Conservation (phyloP, 2,113 vertebrate species). For the Eidolon helvum region DNA sequence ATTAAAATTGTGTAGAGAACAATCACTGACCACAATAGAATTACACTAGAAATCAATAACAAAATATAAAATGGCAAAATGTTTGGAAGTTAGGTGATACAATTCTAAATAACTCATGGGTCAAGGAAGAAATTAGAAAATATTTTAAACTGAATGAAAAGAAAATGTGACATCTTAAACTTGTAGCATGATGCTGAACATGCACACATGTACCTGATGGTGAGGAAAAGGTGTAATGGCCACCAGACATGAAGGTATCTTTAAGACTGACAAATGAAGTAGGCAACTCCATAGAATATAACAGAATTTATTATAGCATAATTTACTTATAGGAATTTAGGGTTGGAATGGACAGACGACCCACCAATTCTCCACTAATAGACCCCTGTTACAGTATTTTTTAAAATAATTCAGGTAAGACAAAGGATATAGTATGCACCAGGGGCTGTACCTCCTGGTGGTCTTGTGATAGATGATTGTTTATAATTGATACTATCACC, state of each 20-base stretch:
- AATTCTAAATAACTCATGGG: neutral
- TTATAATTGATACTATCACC: no score
- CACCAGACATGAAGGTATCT: neutral
- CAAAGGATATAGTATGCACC: no score
- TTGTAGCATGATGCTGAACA: neutral
- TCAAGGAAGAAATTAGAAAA: neutral
- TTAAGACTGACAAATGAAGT: neutral
- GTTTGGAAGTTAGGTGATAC: neutral
- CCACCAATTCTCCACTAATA: no score
- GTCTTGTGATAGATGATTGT: no score
- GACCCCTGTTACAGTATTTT: no score
- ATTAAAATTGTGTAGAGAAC: neutral
- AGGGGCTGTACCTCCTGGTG: no score
- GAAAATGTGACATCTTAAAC: neutral
- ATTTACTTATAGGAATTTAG: neutral
- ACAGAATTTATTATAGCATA: neutral
- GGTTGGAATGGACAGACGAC: no score
- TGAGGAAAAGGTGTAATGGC: neutral
- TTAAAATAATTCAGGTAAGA: no score
- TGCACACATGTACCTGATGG: no score
- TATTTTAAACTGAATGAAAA: slow-evolving; percentile 4
- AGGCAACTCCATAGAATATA: neutral
- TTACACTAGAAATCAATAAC: neutral
- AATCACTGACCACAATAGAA: neutral
- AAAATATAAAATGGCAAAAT: neutral